These are phyloP conservation scores for Rhinogobio ventralis DNA, from an alignment of 2,797 vertebrate genomes.

Conservation along the genomic window DNA sequence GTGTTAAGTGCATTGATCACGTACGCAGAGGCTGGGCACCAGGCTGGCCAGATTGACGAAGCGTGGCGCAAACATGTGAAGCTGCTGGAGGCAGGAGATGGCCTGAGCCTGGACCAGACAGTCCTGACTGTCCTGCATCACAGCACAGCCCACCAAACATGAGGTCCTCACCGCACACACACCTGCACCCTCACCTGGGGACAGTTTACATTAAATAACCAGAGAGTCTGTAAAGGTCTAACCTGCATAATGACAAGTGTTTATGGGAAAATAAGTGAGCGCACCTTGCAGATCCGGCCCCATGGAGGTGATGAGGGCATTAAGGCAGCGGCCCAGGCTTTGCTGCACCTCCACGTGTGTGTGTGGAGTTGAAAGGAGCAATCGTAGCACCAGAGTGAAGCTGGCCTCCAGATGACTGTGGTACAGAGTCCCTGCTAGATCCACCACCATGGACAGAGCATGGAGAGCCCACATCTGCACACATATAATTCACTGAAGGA, in stretches of 20 bases:
- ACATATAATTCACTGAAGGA: conserved; percentile 16
- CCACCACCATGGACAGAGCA: conserved; percentile 86
- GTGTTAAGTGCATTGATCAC: conserved; percentile 64
- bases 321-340: conserved; percentile 90
- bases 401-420: conserved; percentile 84
- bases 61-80: conserved; percentile 93
- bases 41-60: conserved; percentile 88
- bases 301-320: conserved; percentile 86
- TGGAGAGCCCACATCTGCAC: conserved; percentile 90
- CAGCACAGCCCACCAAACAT: conserved; percentile 85
- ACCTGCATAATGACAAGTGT: conserved; percentile 1
- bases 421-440: conserved; percentile 86
- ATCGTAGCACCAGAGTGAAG: conserved; percentile 83
- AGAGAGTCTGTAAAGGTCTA: not conserved
- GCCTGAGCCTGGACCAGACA: conserved; percentile 89
- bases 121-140: conserved; percentile 89
- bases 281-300: conserved; percentile 94
- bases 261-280: not conserved
- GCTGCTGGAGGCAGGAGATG: conserved; percentile 92
- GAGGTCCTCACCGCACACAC: conserved; percentile 81
- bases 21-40: conserved; percentile 90
- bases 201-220: conserved; percentile 24
- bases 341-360: conserved; percentile 88
- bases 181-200: conserved; percentile 74
- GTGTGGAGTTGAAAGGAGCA: conserved; percentile 85